phyloP scores from a whole-genome alignment of 2,113 vertebrate species.

The Otus sunia region DNA sequence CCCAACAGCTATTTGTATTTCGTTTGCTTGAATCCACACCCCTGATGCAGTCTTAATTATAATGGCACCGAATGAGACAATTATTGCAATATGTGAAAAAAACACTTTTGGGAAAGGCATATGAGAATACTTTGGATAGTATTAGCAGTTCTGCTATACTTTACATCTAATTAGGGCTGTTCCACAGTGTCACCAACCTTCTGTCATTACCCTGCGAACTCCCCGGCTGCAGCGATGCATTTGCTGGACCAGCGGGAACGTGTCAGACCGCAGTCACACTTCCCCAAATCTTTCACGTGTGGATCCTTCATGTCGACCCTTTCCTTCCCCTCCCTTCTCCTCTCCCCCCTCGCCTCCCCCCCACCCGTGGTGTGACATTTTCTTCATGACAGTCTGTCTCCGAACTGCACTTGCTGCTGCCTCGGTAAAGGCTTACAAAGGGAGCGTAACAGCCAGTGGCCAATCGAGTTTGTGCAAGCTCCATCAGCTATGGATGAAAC shows the following conservation, averaged over 20 bases:
- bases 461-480: conserved; percentile 67
- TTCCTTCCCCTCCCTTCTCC: conserved; percentile 2
- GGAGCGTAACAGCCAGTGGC: conserved; percentile 77
- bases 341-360: neutral
- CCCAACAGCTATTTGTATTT: conserved; percentile 58
- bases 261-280: conserved; percentile 61
- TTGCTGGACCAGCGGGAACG: conserved; percentile 66
- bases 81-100: neutral
- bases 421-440: conserved; percentile 80
- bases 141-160: conserved; percentile 19
- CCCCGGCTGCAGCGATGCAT: conserved; percentile 32
- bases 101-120: neutral
- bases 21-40: neutral
- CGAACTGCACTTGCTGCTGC: conserved; percentile 77
- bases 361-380: conserved; percentile 80
- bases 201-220: conserved; percentile 68
- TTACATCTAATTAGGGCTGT: conserved; percentile 71
- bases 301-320: conserved; percentile 75
- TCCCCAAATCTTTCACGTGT: conserved; percentile 53
- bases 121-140: neutral
- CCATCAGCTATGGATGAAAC: conserved; percentile 75
- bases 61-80: conserved; percentile 30
- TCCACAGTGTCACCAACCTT: conserved; percentile 76
- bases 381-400: conserved; percentile 82
- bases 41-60: conserved; percentile 37